Conservation (phyloP, 35 echinoderm and acorn worm genomes). For the Anneissia japonica region DNA sequence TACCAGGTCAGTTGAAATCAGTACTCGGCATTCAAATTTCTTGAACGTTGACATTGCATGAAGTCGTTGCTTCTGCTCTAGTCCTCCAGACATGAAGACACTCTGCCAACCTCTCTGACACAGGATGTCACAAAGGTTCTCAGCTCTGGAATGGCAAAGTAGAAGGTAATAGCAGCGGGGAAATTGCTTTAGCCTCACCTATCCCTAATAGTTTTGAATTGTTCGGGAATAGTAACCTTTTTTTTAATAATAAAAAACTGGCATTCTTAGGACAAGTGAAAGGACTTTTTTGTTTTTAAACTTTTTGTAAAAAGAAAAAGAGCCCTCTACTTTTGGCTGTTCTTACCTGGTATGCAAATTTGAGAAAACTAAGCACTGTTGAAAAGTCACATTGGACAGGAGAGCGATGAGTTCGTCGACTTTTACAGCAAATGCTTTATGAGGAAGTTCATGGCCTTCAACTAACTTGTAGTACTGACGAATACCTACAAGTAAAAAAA, state of each 20-base stretch:
- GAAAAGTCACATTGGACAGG: conserved; percentile 76
- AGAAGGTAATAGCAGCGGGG: neutral
- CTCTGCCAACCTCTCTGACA: conserved; percentile 84
- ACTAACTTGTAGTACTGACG: conserved; percentile 89
- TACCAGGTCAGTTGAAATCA: conserved; percentile 94
- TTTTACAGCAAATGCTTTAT: conserved; percentile 93
- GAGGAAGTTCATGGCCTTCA: conserved; percentile 46
- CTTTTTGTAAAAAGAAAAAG: no score
- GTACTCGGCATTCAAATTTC: conserved; percentile 81
- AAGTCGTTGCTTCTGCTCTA: conserved; percentile 75
- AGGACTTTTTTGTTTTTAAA: no score
- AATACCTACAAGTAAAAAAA: conserved; percentile 53
- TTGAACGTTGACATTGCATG: conserved; percentile 87
- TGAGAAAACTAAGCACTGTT: conserved; percentile 92
- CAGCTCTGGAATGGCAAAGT: conserved; percentile 42
- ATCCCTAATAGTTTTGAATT: neutral
- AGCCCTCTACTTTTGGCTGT: no score
- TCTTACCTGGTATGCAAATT: conserved; percentile 82
- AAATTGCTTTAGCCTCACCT: neutral
- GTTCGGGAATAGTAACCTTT: neutral
- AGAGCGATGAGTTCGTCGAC: conserved; percentile 63
- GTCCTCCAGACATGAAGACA: conserved; percentile 80
- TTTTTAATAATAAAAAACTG: no score
- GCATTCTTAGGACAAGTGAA: no score
- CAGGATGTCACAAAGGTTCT: conserved; percentile 86